A percentile compares a stretch with the other conserved stretches of the same genome.
phyloP scores from a whole-genome alignment of 2,113 vertebrate species.

The Axis porcinus region DNA sequence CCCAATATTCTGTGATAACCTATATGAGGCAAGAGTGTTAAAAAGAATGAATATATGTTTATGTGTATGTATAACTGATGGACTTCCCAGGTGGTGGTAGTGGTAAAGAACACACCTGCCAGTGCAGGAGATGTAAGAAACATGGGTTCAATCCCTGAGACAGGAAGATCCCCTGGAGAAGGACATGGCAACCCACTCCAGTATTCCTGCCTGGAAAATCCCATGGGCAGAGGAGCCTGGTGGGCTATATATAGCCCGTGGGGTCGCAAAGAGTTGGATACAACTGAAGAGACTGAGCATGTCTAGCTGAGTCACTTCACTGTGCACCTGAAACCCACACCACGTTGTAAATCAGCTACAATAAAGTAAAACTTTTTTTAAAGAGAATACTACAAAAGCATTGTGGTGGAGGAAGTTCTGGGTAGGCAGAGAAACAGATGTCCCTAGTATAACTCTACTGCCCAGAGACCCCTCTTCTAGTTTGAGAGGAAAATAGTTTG shows the following conservation, averaged over 20 bases:
- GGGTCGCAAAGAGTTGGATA: not conserved
- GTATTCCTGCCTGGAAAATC: not conserved
- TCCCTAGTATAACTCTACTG: not conserved
- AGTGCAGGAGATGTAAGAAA: not conserved
- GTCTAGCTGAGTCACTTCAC: not conserved
- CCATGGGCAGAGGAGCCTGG: not conserved
- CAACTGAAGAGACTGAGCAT: not conserved
- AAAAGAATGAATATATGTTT: not conserved
- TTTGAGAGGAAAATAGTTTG: not conserved
- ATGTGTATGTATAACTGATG: not conserved
- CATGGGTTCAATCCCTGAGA: not conserved
- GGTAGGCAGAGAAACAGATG: accelerated
- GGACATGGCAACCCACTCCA: not conserved
- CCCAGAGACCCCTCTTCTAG: not conserved
- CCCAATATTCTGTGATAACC: not conserved
- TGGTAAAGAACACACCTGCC: not conserved
- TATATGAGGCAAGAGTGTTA: not conserved
- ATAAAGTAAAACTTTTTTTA: not conserved
- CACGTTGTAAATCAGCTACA: not conserved
- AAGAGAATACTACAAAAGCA: not conserved
- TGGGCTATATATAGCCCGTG: not conserved
- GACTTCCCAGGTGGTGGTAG: not conserved
- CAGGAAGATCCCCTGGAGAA: not conserved
- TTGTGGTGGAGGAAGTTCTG: too few relatives aligned
- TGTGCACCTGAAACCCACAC: not conserved